Evolutionary conservation across 1,140 invertebrate species (phyloP), one percentile per base, ranked within the genome.

Genomic region (Laupala kohalensis): DNA sequence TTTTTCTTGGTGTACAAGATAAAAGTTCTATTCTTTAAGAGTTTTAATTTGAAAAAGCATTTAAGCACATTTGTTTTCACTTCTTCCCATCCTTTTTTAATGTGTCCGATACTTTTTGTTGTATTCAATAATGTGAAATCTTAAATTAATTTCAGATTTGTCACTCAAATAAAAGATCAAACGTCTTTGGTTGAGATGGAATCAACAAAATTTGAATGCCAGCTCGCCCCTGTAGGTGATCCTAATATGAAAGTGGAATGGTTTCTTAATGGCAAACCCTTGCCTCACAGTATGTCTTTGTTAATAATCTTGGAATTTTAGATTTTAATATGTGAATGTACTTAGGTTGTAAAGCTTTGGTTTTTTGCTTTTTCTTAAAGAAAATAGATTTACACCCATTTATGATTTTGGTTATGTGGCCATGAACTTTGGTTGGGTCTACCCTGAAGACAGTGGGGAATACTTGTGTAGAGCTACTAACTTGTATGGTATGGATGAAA

Each of bases 211-310:
- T 95, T 97, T 77, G 95, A 97, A 80, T 96, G 93, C 77, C 93
- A 96, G 79, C 82, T 97, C 67, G 91, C 94, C 19, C 96, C 95
- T 67, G 92, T 97, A 62, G 94, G 94, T 67, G 95, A 97, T 86
- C 95, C 95, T 2, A 93, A 96, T 76, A 97, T 98, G 95, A 96
- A 95, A 83, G 92, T 96, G 4, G 93, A 96, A 86, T 97, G 95
- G 95, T 96, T 95, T 86, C 90, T 94, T 77, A 95, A 96, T 79
- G 93, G 93, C 75, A 93, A 94, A 81, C 92, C 94, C 70, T 81
- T 95, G 74, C 84, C 91, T 4, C 90, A 94, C 78, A 95, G 91
- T 92, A 85, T 86, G 89, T 86, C 72, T 71, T 30, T 24, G 9
- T 25, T 3, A 26, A 66, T 15, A 5, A 66, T 1, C 12, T 15